A percentile compares a stretch with the other conserved stretches of the same genome.
Conservation (phyloP, 2,113 vertebrate genomes). For the Stigmatopora nigra region DNA sequence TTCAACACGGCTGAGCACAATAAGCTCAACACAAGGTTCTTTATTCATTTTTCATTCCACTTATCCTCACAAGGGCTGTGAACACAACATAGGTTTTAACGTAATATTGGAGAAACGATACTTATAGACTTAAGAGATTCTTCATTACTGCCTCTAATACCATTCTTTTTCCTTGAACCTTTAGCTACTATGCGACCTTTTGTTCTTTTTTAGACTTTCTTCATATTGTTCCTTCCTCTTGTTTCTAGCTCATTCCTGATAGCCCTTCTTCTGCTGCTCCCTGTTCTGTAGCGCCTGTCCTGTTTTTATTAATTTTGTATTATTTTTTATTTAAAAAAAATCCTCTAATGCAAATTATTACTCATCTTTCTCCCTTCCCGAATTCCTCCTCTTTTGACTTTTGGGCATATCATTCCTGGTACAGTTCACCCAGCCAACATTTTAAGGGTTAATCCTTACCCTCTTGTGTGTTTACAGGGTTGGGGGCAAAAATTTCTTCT, state of each 20-base stretch:
- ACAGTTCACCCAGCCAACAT: slow-evolving; percentile 45
- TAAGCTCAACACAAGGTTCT: no score
- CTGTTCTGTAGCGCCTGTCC: slow-evolving; percentile 16
- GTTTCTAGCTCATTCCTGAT: slow-evolving; percentile 9
- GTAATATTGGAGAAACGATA: background rate
- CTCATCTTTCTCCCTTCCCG: slow-evolving; percentile 13
- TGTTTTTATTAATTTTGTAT: slow-evolving; percentile 8
- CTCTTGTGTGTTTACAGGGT: slow-evolving; percentile 55
- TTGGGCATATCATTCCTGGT: slow-evolving; percentile 39
- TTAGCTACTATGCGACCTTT: background rate
- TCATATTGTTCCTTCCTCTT: slow-evolving; percentile 10
- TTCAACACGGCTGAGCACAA: no score
- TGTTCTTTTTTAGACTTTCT: background rate
- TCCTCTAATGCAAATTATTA: slow-evolving; percentile 15
- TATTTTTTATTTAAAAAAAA: background rate
- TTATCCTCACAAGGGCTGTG: no score
- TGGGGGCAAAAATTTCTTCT: slow-evolving; percentile 55
- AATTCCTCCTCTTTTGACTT: slow-evolving; percentile 23
- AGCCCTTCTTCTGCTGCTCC: slow-evolving; percentile 9
- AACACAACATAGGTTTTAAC: background rate
- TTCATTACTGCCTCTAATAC: background rate
- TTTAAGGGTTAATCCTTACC: slow-evolving; percentile 56
- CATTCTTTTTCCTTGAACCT: background rate
- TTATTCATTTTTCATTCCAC: no score
- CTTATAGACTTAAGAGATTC: background rate